Conservation (phyloP, 2,797 vertebrate species). For the Notolabrus celidotus region DNA sequence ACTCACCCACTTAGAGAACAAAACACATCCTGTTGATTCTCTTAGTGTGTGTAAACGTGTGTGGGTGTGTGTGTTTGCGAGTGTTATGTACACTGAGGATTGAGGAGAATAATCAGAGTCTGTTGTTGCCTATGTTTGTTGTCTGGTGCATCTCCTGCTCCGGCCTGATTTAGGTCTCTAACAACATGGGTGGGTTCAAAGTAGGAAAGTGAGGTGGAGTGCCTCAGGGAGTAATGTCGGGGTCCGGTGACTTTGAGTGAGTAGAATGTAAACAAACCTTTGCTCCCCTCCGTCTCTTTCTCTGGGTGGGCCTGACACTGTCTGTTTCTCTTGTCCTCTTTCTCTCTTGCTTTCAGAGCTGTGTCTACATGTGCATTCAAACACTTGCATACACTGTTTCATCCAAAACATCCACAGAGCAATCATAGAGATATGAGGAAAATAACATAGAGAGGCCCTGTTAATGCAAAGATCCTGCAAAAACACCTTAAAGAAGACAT, state of each 20-base stretch:
- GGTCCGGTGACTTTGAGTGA: slow-evolving; percentile 55
- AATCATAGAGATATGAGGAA: background rate
- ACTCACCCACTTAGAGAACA: slow-evolving; percentile 51
- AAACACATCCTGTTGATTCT: slow-evolving; percentile 69
- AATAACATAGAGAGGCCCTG: background rate
- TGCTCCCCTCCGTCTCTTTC: slow-evolving; percentile 10
- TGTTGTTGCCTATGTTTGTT: slow-evolving; percentile 38
- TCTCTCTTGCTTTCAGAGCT: background rate
- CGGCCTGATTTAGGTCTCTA: slow-evolving; percentile 11
- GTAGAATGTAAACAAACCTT: slow-evolving; percentile 65
- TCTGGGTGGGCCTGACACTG: slow-evolving; percentile 51
- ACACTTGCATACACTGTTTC: background rate
- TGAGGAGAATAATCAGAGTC: slow-evolving; percentile 30
- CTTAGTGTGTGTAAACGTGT: slow-evolving; percentile 8
- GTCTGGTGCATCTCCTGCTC: slow-evolving; percentile 42
- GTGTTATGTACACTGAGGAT: background rate
- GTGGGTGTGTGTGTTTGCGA: slow-evolving; percentile 15
- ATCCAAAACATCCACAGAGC: no score
- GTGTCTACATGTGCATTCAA: slow-evolving; percentile 1
- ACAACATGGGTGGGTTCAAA: slow-evolving; percentile 29
- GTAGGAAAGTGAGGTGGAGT: slow-evolving; percentile 30
- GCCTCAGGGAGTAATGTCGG: slow-evolving; percentile 47
- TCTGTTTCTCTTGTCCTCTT: slow-evolving; percentile 9
- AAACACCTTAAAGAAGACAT: no score
- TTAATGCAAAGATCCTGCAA: background rate